These are phyloP conservation scores for Capreolus pygargus DNA, from an alignment of 2,113 vertebrate genomes.

Conservation along the genomic window DNA sequence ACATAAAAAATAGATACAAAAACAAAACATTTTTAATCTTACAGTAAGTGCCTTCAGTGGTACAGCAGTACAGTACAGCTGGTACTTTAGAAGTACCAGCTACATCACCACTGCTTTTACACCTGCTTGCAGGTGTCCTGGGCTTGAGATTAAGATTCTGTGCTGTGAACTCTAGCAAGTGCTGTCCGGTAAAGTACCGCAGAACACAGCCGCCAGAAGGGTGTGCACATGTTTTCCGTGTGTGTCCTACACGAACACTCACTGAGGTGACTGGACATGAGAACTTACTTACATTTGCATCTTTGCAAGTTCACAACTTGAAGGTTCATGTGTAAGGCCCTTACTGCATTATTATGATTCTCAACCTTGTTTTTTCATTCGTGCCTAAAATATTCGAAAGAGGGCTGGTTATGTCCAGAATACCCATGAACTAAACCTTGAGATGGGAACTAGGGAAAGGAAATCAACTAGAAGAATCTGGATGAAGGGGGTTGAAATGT, in stretches of 20 bases:
- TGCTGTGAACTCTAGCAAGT: not conserved
- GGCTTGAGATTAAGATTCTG: not conserved
- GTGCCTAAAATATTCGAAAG: not conserved
- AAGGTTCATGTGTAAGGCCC: not conserved
- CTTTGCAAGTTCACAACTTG: not conserved
- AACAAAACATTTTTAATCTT: not conserved
- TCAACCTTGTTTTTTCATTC: not conserved
- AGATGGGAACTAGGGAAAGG: not conserved
- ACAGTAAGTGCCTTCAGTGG: not conserved
- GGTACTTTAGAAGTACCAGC: not conserved
- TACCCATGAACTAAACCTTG: not conserved
- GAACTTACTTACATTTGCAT: not conserved
- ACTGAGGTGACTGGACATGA: not conserved
- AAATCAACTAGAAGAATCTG: not conserved
- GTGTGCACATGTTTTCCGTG: not conserved
- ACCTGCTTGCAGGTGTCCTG: not conserved
- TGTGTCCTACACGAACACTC: rapidly evolving
- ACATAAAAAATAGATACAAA: not conserved
- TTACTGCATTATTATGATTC: not conserved
- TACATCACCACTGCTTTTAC: not conserved
- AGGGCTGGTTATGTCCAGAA: not conserved
- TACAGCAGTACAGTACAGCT: not conserved
- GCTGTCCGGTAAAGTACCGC: not conserved
- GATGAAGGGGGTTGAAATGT: not conserved
- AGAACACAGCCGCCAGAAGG: not conserved